Conservation (phyloP, 2,888 invertebrate species). For the Pteria penguin region DNA sequence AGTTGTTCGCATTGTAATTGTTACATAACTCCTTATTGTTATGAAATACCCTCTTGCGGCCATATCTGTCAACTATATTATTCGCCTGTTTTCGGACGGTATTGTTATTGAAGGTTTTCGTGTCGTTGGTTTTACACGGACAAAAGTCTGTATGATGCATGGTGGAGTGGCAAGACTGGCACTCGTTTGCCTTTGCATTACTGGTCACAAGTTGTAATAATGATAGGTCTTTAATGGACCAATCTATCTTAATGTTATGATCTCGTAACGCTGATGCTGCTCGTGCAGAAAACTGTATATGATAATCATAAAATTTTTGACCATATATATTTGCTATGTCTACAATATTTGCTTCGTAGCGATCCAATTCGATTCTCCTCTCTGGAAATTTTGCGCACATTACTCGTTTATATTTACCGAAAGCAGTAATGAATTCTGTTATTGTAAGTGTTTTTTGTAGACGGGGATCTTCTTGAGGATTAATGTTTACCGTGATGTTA, state of each 20-base stretch:
- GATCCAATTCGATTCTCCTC: conserved; percentile 15
- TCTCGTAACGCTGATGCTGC: conserved; percentile 12
- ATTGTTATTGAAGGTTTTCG: too few species aligned
- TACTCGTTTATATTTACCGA: conserved; percentile 32
- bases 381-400: conserved; percentile 18
- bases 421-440: conserved; percentile 26
- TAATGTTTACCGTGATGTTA: background rate
- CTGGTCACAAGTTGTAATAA: conserved; percentile 13
- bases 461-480: background rate
- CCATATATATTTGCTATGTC: conserved; percentile 29
- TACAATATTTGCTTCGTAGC: too few species aligned
- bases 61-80: too few species aligned
- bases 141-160: conserved; percentile 17
- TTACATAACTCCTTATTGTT: too few species aligned
- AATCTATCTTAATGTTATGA: conserved; percentile 33
- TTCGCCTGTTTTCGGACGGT: too few species aligned
- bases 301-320: conserved; percentile 30
- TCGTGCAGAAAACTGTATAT: conserved; percentile 21
- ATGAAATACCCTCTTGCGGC: too few species aligned
- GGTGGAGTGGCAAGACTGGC: background rate
- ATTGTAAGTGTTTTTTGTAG: conserved; percentile 15
- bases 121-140: too few species aligned
- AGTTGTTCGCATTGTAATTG: too few species aligned
- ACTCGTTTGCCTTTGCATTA: conserved; percentile 9
- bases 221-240: conserved; percentile 21